Conservation (phyloP, 2,113 vertebrate species). For the Pseudois nayaur region DNA sequence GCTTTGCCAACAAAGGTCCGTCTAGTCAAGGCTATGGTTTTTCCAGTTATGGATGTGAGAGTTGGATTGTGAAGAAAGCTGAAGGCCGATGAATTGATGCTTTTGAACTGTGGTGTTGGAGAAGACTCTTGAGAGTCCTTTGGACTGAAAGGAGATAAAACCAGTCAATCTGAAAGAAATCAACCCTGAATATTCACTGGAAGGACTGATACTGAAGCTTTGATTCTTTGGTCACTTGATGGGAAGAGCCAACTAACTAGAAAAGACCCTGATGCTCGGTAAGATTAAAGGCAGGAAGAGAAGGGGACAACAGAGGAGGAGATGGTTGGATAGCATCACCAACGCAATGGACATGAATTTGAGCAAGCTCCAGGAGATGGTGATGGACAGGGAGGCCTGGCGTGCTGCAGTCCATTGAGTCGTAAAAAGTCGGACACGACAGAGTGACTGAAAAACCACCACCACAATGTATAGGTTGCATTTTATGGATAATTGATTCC, state of each 20-base stretch:
- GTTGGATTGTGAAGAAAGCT: not conserved
- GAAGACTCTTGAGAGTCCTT: not conserved
- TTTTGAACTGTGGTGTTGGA: not conserved
- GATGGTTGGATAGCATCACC: not conserved
- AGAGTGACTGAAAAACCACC: not conserved
- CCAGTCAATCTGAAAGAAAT: not conserved
- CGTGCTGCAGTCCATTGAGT: not conserved
- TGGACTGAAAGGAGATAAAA: not conserved
- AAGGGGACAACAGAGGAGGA: not conserved
- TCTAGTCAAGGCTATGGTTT: not conserved
- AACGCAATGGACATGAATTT: not conserved
- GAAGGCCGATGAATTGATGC: rapidly evolving
- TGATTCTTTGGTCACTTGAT: not conserved
- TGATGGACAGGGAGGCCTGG: not conserved
- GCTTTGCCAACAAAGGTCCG: not conserved
- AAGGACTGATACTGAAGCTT: not conserved
- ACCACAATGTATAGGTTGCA: not conserved
- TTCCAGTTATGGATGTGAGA: not conserved
- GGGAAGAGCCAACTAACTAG: not conserved
- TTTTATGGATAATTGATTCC: not conserved
- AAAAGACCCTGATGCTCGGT: not conserved
- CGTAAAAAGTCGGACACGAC: rapidly evolving
- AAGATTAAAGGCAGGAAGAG: not conserved
- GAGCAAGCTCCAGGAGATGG: not conserved
- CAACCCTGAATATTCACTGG: not conserved